These are phyloP conservation scores for Salvelinus sp. DNA, from an alignment of 2,113 vertebrate species.

Conservation along the genomic window DNA sequence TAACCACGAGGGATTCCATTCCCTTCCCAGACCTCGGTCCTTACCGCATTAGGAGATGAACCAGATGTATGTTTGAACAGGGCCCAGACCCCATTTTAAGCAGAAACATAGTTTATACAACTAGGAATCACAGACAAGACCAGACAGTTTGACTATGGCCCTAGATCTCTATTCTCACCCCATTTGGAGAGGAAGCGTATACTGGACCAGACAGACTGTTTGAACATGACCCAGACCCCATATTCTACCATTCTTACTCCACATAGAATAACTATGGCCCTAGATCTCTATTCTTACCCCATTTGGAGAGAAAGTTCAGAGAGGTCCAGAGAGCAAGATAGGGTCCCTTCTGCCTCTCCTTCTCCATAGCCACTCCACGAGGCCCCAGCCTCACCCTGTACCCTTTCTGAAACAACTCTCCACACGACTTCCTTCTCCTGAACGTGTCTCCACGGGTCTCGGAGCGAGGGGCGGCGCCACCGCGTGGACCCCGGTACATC, in stretches of 20 bases:
- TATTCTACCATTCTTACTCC: neutral
- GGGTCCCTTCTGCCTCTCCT: conserved; percentile 61
- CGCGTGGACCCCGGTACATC: conserved; percentile 75
- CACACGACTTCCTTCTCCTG: conserved; percentile 85
- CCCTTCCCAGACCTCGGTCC: no score
- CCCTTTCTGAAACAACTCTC: conserved; percentile 88
- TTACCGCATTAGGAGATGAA: no score
- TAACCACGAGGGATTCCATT: no score
- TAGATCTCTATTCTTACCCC: conserved; percentile 80
- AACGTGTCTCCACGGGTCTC: conserved; percentile 66
- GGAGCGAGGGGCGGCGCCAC: conserved; percentile 40
- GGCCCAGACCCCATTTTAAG: no score
- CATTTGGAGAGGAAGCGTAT: neutral
- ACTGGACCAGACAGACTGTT: neutral
- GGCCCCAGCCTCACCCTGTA: conserved; percentile 82
- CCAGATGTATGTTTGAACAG: no score
- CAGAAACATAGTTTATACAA: no score
- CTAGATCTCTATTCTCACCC: neutral
- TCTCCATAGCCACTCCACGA: conserved; percentile 29
- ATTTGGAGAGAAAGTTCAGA: conserved; percentile 74
- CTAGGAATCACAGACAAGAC: no score
- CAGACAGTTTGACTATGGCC: no score
- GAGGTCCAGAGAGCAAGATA: conserved; percentile 74
- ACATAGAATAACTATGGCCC: neutral
- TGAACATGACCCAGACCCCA: no score